Evolutionary conservation across 2,113 vertebrate species (phyloP).

Genomic region (Cinclus cinclus): DNA sequence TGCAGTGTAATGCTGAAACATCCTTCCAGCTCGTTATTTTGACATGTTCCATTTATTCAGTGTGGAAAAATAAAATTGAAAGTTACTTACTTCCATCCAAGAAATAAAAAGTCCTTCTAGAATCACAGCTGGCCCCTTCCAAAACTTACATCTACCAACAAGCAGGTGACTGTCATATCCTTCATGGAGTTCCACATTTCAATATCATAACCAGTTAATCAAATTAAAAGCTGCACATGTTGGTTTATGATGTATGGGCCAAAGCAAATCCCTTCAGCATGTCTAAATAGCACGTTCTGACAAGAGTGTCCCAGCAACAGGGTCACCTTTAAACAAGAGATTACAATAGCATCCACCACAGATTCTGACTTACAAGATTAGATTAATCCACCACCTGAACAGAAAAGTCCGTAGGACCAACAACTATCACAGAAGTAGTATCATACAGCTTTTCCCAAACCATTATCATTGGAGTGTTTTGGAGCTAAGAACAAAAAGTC

Average conservation of each 20-base stretch:
- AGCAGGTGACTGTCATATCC: not conserved
- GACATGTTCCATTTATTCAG: not conserved
- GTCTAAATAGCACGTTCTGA: not conserved
- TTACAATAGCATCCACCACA: not conserved
- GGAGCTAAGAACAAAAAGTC: not conserved
- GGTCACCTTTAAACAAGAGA: conserved; percentile 11
- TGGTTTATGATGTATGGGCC: not conserved
- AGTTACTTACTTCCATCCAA: not conserved
- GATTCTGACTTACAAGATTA: not conserved
- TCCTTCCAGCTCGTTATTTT: not conserved
- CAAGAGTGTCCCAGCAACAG: not conserved
- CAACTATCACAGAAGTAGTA: not conserved
- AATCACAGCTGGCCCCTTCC: not conserved
- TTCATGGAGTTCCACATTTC: not conserved
- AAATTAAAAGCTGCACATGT: not conserved
- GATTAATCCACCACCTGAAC: not conserved
- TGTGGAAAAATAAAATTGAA: not conserved
- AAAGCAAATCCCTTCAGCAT: not conserved
- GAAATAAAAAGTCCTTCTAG: not conserved
- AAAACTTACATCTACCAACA: not conserved
- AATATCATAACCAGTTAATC: not conserved
- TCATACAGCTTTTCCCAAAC: not conserved
- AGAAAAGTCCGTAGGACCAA: not conserved
- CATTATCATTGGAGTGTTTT: accelerated
- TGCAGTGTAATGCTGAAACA: not conserved